These are phyloP conservation scores for Lepilemur septentrionalis DNA, from an alignment of 2,797 vertebrate genomes.

Conservation along the genomic window DNA sequence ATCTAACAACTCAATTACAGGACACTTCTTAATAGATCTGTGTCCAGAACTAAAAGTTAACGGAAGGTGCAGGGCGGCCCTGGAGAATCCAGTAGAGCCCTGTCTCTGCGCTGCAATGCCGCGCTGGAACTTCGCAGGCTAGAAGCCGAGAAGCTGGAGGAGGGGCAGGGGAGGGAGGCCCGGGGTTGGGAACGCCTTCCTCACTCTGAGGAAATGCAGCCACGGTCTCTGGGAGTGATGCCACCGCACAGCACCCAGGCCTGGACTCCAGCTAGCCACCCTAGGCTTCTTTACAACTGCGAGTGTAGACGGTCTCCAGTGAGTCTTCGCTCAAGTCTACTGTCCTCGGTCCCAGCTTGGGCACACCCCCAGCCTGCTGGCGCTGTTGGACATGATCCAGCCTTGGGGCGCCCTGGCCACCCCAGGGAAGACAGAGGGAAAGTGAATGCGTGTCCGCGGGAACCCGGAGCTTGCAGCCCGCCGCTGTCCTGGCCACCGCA, in stretches of 20 bases:
- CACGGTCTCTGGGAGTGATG: background rate
- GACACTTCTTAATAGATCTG: too few species aligned
- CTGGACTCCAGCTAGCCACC: background rate
- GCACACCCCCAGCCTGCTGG: background rate
- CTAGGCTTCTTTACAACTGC: background rate
- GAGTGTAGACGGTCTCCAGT: background rate
- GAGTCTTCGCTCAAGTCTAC: background rate
- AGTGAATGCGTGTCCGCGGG: too few species aligned
- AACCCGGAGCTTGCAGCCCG: background rate
- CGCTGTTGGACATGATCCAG: background rate
- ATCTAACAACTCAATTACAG: background rate
- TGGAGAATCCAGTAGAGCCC: background rate
- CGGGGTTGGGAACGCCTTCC: background rate
- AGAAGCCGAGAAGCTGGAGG: background rate
- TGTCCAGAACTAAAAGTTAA: background rate
- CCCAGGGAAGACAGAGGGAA: background rate
- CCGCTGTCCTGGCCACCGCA: background rate
- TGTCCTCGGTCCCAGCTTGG: background rate
- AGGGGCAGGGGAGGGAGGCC: background rate
- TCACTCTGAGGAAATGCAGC: background rate
- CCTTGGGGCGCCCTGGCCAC: rapidly evolving
- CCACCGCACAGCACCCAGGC: background rate
- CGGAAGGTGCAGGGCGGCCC: background rate
- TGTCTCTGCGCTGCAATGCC: background rate
- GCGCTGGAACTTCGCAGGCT: background rate